Evolutionary conservation across 1,140 invertebrate genomes (phyloP), one percentile per base, ranked within the genome.

Genomic region (Magallana angulata): DNA sequence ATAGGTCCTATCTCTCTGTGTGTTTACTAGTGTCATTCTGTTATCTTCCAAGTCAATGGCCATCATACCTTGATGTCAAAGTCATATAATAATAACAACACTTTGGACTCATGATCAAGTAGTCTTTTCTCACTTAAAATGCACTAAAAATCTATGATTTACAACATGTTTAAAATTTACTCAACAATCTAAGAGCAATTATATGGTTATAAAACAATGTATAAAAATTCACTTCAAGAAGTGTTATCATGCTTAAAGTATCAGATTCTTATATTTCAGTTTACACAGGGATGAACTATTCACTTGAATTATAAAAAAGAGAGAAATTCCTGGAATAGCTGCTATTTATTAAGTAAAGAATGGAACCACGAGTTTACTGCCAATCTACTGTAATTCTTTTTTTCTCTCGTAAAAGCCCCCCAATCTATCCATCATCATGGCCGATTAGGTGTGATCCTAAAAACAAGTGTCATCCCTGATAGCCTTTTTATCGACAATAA

Each of bases 381-480:
- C 68, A 48, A 48, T 48, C 36, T 48, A 48, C 24, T 24, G 24
- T 1, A 48, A 48, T 48, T 48, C 24, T 24, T 48, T 48, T 11
- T 24, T 5, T 71, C 24, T 36, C 9, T 12, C 68, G 36, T 76
- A 76, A 71, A 76, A 76, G 11, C 14, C 24, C 9, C 68, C 68
- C 68, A 76, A 76, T 76, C 68, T 12, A 76, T 76, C 68, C 68
- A 76, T 76, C 68, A 76, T 30, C 24, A 11, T 76, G 68, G 7
- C 24, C 36, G 24, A 18, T 76, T 30, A 76, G 68, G 68, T 76
- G 68, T 76, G 24, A 76, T 76, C 24, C 68, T 12, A 36, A 76
- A 76, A 76, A 18, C 7, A 9, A 30, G 68, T 12, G 7, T 30
- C 68, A 76, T 76, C 68, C 12, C 24, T 76, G 68, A 76, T 30